Evolutionary conservation across 2,888 invertebrate genomes (phyloP).

Genomic region (Clitarchus hookeri): DNA sequence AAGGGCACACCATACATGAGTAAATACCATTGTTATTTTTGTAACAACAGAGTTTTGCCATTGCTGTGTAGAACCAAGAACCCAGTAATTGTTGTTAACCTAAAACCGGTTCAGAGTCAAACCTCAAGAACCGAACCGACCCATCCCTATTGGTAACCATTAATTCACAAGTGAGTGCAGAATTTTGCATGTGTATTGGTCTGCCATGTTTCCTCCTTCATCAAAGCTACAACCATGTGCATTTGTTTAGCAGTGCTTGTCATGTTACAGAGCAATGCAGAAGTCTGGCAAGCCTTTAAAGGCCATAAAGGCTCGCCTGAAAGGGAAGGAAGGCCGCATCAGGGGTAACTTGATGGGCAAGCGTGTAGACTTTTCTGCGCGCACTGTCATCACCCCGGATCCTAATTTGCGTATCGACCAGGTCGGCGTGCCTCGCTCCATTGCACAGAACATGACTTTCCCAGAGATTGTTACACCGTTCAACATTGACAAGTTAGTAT

Average conservation of each 20-base stretch:
- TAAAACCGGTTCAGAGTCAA: too few species aligned
- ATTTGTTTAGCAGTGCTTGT: slow-evolving; percentile 28
- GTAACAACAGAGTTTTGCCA: too few species aligned
- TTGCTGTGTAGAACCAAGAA: too few species aligned
- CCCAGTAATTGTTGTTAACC: too few species aligned
- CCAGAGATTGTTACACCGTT: slow-evolving; percentile 99
- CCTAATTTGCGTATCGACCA: slow-evolving; percentile 94
- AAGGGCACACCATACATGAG: too few species aligned
- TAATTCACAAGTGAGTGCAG: too few species aligned
- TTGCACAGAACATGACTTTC: slow-evolving; percentile 98
- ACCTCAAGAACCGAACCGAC: too few species aligned
- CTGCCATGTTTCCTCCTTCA: too few species aligned
- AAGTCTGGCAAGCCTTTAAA: slow-evolving; percentile 99
- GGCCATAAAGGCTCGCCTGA: slow-evolving; percentile 93
- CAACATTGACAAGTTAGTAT: slow-evolving; percentile 88
- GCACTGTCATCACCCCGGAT: slow-evolving; percentile 98
- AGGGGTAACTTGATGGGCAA: slow-evolving; percentile 99
- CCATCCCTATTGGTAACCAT: too few species aligned
- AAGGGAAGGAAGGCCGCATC: slow-evolving; percentile 99
- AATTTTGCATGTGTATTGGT: too few species aligned
- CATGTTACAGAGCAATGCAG: slow-evolving; percentile 82
- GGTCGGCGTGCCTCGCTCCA: slow-evolving; percentile 96
- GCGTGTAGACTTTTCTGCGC: slow-evolving; percentile 98
- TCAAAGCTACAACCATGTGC: too few species aligned
- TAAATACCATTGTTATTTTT: too few species aligned